Evolutionary conservation across 2,113 vertebrate genomes (phyloP).

Genomic region (Geococcyx californianus): DNA sequence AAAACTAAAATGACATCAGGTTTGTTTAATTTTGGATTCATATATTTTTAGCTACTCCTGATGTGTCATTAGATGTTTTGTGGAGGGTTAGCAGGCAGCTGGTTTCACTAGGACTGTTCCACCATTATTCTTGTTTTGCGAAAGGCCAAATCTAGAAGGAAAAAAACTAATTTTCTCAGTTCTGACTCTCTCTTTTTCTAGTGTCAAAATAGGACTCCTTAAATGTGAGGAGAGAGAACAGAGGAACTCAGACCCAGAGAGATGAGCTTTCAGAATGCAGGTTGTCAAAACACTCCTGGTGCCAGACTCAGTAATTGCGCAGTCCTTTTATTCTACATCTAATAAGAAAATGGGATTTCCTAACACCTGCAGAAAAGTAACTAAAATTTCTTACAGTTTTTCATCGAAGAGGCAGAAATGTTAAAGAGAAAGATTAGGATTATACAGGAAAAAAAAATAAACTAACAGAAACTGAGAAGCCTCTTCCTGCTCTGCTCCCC

Average conservation of each 20-base stretch:
- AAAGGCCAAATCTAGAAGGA: neutral
- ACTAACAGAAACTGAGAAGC: neutral
- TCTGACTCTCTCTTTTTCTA: neutral
- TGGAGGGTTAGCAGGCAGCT: neutral
- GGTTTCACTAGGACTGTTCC: neutral
- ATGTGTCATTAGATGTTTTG: neutral
- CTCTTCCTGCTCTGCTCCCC: rapidly evolving
- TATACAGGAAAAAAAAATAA: neutral
- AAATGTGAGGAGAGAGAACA: neutral
- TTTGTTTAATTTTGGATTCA: neutral
- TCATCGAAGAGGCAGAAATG: neutral
- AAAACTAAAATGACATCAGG: neutral
- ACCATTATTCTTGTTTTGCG: neutral
- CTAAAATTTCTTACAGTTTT: neutral
- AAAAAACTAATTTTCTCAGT: neutral
- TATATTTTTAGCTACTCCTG: neutral
- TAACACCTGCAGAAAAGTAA: neutral
- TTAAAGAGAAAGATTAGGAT: neutral
- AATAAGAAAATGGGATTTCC: neutral
- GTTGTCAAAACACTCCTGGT: neutral
- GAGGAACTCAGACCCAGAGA: neutral
- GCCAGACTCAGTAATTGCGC: neutral
- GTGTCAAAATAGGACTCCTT: neutral
- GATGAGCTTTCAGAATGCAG: neutral
- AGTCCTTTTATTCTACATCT: neutral